Conservation (phyloP, 1,140 invertebrate species). For the Ooceraea biroi region DNA sequence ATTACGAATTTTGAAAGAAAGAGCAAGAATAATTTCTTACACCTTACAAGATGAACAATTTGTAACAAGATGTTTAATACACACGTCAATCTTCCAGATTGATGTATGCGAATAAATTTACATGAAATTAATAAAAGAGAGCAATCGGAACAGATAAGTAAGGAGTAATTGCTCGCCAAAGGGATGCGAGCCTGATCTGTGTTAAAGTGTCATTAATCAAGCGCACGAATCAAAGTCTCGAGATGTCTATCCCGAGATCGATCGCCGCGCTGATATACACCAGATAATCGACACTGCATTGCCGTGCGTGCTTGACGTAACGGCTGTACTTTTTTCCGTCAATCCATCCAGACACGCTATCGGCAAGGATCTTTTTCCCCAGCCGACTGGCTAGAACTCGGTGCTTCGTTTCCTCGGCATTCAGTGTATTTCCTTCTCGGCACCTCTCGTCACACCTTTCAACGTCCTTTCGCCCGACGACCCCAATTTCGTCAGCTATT, state of each 20-base stretch:
- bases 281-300: conserved; percentile 48
- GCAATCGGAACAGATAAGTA: neutral
- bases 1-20: too few species aligned
- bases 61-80: too few species aligned
- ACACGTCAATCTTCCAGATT: too few species aligned
- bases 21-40: too few species aligned
- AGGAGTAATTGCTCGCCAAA: neutral
- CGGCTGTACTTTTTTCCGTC: conserved; percentile 60
- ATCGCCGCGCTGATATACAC: conserved; percentile 12
- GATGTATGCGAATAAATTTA: neutral
- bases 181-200: conserved; percentile 39
- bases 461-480: conserved; percentile 1
- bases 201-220: conserved; percentile 58
- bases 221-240: conserved; percentile 30
- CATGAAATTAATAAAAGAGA: conserved; percentile 35
- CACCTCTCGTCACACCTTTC: conserved; percentile 22
- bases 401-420: conserved; percentile 40
- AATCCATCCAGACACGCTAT: conserved; percentile 29
- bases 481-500: conserved; percentile 7
- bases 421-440: conserved; percentile 22
- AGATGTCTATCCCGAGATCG: conserved; percentile 34
- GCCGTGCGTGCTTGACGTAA: conserved; percentile 30
- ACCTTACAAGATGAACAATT: too few species aligned
- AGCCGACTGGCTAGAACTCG: conserved; percentile 12
- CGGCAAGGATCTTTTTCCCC: conserved; percentile 34